phyloP scores from a whole-genome alignment of 2,113 vertebrate genomes.

The Chlamydotis undulata region DNA sequence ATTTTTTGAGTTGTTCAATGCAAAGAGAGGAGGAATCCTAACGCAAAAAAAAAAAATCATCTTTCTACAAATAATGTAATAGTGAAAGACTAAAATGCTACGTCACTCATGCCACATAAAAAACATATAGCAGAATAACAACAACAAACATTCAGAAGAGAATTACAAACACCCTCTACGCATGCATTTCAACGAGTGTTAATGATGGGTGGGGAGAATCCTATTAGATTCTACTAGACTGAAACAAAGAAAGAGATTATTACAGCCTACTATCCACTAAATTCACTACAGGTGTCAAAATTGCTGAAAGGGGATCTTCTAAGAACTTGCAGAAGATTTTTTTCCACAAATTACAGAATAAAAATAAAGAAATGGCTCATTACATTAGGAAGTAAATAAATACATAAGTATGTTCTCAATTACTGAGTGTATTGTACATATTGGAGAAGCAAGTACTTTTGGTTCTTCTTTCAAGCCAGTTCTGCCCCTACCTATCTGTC shows the following conservation, averaged over 20 bases:
- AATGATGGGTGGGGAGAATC: background rate
- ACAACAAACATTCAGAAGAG: background rate
- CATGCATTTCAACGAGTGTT: background rate
- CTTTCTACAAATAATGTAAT: background rate
- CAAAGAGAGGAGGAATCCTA: background rate
- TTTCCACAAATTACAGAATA: background rate
- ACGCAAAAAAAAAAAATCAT: background rate
- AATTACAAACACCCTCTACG: background rate
- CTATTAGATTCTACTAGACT: background rate
- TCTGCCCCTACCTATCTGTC: background rate
- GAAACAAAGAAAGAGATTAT: background rate
- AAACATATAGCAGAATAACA: background rate
- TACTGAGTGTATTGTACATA: background rate
- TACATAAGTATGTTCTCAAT: accelerated
- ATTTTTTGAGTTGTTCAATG: background rate
- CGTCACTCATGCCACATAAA: background rate
- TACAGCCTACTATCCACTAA: background rate
- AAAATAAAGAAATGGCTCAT: background rate
- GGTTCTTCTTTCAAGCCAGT: background rate
- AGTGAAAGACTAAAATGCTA: background rate
- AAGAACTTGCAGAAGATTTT: background rate
- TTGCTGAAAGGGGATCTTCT: background rate
- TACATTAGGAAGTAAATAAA: background rate
- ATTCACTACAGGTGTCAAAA: background rate
- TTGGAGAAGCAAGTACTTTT: background rate